phyloP scores from a whole-genome alignment of 2,113 vertebrate genomes.

The Mohoua ochrocephala region DNA sequence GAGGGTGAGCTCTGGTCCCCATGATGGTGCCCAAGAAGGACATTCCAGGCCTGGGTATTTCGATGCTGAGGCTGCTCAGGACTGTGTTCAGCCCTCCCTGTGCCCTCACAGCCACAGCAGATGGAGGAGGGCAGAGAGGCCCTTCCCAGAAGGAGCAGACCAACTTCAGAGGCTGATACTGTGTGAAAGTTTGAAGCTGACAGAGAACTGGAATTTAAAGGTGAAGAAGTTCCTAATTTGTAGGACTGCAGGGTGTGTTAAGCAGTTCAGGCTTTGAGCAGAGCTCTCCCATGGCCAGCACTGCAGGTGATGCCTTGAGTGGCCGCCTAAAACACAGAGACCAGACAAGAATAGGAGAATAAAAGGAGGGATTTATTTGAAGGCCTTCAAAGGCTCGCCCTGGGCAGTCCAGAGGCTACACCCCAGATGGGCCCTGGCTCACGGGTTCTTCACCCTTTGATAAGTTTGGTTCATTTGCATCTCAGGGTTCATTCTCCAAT shows the following conservation, averaged over 20 bases:
- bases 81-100: not conserved
- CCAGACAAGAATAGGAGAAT: too few species aligned
- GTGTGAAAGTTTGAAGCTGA: not conserved
- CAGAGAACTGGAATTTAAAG: not conserved
- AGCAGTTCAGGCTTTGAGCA: not conserved
- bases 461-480: too few species aligned
- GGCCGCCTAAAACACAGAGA: too few species aligned
- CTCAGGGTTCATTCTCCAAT: too few species aligned
- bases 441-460: too few species aligned
- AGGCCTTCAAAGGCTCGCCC: too few species aligned
- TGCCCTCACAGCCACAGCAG: not conserved
- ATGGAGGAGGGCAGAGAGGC: not conserved
- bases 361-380: too few species aligned
- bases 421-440: too few species aligned
- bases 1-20: not conserved
- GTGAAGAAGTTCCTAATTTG: not conserved
- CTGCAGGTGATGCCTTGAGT: too few species aligned
- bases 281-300: rapidly evolving
- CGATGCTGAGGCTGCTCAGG: not conserved
- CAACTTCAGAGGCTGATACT: not conserved
- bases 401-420: too few species aligned
- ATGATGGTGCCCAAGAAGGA: not conserved
- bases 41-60: not conserved
- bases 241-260: rapidly evolving
- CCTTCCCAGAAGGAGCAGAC: not conserved